Evolutionary conservation across 2,797 vertebrate genomes (phyloP), one percentile per base, ranked within the genome.

Genomic region (Leucoraja ocellata): DNA sequence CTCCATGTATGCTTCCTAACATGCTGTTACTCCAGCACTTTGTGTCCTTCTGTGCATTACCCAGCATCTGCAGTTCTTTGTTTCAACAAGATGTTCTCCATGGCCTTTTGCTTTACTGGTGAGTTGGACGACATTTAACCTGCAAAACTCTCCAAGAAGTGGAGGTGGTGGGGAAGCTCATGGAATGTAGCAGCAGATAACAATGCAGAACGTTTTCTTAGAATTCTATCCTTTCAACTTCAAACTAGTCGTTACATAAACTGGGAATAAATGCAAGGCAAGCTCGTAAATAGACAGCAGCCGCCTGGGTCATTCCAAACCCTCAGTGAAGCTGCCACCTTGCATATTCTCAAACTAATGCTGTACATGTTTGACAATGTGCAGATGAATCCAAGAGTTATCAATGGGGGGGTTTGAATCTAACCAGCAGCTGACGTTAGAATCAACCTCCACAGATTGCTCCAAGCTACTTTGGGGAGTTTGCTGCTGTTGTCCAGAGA

Each of bases 341-440:
- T 93, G 95, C 93, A 97, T 98, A 97, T 97, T 96, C 97, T 96
- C 96, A 96, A 96, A 97, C 95, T 97, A 98, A 98, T 96, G 96
- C 97, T 98, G 97, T 96, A 96, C 95, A 94, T 97, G 97, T 98
- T 98, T 99, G 98, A 99, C 98, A 99, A 98, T 98, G 98, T 98
- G 97, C 98, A 99, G 98, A 99, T 99, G 98, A 99, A 99, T 98
- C 97, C 98, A 97, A 97, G 98, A 99, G 98, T 98, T 98, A 98
- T 98, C 96, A 95, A 97, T 97, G 97, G 97, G 97, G 97, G 96
- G 97, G 96, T 96, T 98, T 99, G 98, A 99, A 98, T 98, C 98
- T 98, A 96, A 97, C 97, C 97, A 98, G 99, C 98, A 99, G 98
- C 98, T 99, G 98, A 99, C 98, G 97, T 97, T 97, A 96, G 97